Base-by-base conservation (phyloP, 2,888 invertebrate genomes). In the Serripes groenlandicus region DNA sequence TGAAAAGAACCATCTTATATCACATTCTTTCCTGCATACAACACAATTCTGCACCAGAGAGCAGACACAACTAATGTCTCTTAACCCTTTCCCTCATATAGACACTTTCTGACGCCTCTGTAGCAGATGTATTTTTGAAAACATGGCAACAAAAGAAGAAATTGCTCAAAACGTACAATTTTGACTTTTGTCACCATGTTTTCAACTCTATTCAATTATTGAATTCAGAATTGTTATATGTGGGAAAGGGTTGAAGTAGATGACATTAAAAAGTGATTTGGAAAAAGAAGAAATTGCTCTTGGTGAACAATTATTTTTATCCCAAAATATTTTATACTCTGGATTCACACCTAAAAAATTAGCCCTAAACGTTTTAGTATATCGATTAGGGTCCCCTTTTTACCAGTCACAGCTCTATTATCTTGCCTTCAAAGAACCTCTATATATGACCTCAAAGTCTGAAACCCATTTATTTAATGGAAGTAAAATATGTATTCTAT, bases 381-480 rank as follows among this genome's bases (percentile, higher is more conserved):
- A n/a, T n/a, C n/a, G n/a, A n/a, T n/a, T n/a, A n/a, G n/a, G n/a
- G n/a, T n/a, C n/a, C n/a, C n/a, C n/a, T n/a, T n/a, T n/a, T n/a
- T n/a, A n/a, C n/a, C n/a, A n/a, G n/a, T n/a, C n/a, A n/a, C n/a
- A n/a, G n/a, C n/a, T n/a, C n/a, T 66, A 66, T 66, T 42, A 42
- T 66, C 42, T 66, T 21, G 42, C 42, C 66, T 66, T 66, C 66
- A 66, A 66, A 66, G 66, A 66, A 15, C 23, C n/a, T 11, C 66
- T 42, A 42, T 35, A 66, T 42, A 66, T n/a, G 66, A 56, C 1
- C 11, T 42, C 18, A 37, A 37, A 66, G 66, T 66, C 66, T 42
- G 42, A 66, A 66, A 26, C 66, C 66, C 66, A 66, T 66, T 42
- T 34, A 66, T 66, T 42, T 66, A 66, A 66, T 66, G 66, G 66